Base-by-base conservation (phyloP, 2,797 vertebrate species). In the Gorsachius magnificus region DNA sequence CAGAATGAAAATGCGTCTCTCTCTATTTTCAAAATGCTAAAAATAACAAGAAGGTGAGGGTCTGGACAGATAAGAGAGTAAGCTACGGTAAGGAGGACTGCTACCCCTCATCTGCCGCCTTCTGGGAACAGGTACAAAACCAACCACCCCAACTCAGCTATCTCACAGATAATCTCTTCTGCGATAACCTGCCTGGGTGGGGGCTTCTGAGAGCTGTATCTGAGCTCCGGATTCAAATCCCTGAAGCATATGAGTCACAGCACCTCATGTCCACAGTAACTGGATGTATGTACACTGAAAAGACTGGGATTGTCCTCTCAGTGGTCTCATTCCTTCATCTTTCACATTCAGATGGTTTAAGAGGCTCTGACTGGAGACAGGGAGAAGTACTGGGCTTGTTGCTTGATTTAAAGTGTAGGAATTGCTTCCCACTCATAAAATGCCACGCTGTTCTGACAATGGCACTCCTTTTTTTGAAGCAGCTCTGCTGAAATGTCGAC, bases 401-500 rank as follows among this genome's bases (percentile, higher is more conserved):
- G 63, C 38, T 91, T 79, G 63, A 87, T 57, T 91, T 92, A 50
- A 78, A 83, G 89, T 20, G 20, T 18, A 72, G 61, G 43, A 83
- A 75, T 41, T 63, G 45, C 63, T 75, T 92, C 65, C 63, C 66
- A 33, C 26, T 38, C 35, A 33, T 6, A 57, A 72, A 95, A 88
- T 43, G 20, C 45, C 35, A 75, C 0, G 0, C 66, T 75, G 10
- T 43, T 91, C 84, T 86, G 72, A 91, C 63, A 90, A 35, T 6
- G 9, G 56, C 77, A 72, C 58, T 80, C 21, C 2, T 45, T 41
- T 70, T 80, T 83, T 41, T 69, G 54, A 91, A 83, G 82, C 54
- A 60, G 31, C 63, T 86, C 77, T 69, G 61, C 66, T 81, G 89
- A 95, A 95, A 93, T 79, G 82, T 96, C 95, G 96, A 26, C 69